Conservation (phyloP, 2,113 vertebrate genomes). For the Upupa epops region DNA sequence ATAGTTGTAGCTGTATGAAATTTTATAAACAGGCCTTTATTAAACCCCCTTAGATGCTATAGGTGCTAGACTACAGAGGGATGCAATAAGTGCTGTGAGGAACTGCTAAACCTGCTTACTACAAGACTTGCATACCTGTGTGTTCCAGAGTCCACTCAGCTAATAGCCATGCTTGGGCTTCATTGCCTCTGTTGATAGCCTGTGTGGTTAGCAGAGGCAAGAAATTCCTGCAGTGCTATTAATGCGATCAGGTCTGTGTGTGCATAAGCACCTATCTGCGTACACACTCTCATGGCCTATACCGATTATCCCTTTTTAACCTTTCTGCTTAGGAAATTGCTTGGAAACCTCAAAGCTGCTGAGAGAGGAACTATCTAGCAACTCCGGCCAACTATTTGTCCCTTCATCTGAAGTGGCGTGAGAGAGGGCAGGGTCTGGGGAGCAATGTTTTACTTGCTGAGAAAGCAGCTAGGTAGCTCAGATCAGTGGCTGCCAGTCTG, state of each 20-base stretch:
- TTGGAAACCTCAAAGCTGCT: not conserved
- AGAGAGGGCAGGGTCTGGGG: not conserved
- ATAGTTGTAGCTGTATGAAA: not conserved
- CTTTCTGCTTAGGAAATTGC: not conserved
- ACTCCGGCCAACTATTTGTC: not conserved
- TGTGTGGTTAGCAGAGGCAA: not conserved
- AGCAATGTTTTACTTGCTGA: not conserved
- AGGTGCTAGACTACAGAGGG: not conserved
- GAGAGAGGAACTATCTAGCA: not conserved
- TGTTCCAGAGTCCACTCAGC: not conserved
- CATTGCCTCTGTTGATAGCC: not conserved
- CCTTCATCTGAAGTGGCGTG: not conserved
- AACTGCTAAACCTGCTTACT: not conserved
- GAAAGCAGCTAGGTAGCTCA: not conserved
- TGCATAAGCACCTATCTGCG: not conserved
- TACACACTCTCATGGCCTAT: too few species aligned
- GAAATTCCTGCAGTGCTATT: not conserved
- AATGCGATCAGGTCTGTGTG: not conserved
- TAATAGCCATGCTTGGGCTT: not conserved
- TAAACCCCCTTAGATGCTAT: not conserved
- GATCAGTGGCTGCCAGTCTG: not conserved
- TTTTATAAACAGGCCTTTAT: not conserved
- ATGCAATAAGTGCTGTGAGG: not conserved
- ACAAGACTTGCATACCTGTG: not conserved
- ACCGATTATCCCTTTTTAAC: not conserved